phyloP scores from a whole-genome alignment of 2,888 invertebrate species.

The Mystacides longicornis region DNA sequence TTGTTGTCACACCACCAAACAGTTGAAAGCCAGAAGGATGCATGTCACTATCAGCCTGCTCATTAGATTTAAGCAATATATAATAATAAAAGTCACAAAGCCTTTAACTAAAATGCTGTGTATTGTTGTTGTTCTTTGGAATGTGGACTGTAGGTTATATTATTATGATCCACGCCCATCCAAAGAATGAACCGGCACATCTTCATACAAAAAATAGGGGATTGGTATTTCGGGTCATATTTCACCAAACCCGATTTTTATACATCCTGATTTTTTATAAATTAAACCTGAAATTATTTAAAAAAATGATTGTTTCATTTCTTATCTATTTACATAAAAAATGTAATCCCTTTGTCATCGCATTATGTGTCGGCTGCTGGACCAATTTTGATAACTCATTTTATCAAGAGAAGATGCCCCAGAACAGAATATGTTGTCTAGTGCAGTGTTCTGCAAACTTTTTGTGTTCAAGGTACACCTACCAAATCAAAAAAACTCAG shows the following conservation, averaged over 20 bases:
- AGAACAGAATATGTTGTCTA: too few relatives aligned
- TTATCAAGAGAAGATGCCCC: too few relatives aligned
- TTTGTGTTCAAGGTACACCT: too few relatives aligned
- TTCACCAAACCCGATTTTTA: slow-evolving; percentile 5
- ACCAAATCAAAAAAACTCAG: too few relatives aligned
- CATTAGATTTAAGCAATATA: not conserved
- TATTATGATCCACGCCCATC: too few relatives aligned
- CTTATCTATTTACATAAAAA: too few relatives aligned
- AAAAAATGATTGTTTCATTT: not conserved
- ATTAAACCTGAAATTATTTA: slow-evolving; percentile 4
- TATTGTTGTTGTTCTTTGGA: not conserved
- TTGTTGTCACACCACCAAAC: too few relatives aligned
- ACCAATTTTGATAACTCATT: too few relatives aligned
- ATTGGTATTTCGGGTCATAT: slow-evolving; percentile 1
- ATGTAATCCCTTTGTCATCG: too few relatives aligned
- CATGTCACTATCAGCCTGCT: not conserved
- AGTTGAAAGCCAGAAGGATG: too few relatives aligned
- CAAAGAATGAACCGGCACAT: not conserved
- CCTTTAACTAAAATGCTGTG: not conserved
- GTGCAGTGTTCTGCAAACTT: too few relatives aligned
- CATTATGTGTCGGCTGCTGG: too few relatives aligned
- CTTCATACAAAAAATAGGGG: not conserved
- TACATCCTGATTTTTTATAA: slow-evolving; percentile 4
- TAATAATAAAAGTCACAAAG: slow-evolving; percentile 3
- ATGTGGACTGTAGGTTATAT: not conserved